phyloP scores from a whole-genome alignment of 1,140 invertebrate species.

The Heliconius eleuchia region DNA sequence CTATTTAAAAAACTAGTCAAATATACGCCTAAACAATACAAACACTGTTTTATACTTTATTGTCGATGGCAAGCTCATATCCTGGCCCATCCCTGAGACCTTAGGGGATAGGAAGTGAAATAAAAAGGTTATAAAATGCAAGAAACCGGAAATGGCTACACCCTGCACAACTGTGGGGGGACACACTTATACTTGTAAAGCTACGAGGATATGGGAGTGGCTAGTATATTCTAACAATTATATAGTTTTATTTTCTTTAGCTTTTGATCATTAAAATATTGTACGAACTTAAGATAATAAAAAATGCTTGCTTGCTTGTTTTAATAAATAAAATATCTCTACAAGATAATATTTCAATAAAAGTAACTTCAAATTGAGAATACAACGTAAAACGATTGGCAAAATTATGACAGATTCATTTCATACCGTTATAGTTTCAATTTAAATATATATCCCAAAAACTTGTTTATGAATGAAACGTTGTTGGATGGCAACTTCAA shows the following conservation, averaged over 20 bases:
- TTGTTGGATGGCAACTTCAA: neutral
- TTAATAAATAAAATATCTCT: too few species aligned
- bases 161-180: slow-evolving; percentile 43
- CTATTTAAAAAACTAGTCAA: neutral
- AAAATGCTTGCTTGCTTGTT: too few species aligned
- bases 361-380: neutral
- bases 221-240: neutral
- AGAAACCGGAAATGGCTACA: slow-evolving; percentile 72
- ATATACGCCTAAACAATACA: neutral
- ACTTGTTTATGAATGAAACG: neutral
- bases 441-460: neutral
- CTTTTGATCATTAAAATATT: neutral
- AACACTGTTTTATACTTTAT: slow-evolving; percentile 23
- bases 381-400: neutral
- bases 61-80: slow-evolving; percentile 27
- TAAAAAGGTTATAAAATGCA: slow-evolving; percentile 72
- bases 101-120: slow-evolving; percentile 49
- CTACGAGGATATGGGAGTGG: neutral
- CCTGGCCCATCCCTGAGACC: slow-evolving; percentile 43
- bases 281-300: too few species aligned
- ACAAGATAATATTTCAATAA: too few species aligned
- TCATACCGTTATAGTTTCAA: neutral
- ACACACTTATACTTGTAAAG: slow-evolving; percentile 7
- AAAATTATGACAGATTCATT: neutral
- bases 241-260: neutral